Percentiles rank a stretch among this genome's conserved stretches.
Evolutionary conservation across 1,140 invertebrate species (phyloP).

Genomic region (Theocolax elegans): DNA sequence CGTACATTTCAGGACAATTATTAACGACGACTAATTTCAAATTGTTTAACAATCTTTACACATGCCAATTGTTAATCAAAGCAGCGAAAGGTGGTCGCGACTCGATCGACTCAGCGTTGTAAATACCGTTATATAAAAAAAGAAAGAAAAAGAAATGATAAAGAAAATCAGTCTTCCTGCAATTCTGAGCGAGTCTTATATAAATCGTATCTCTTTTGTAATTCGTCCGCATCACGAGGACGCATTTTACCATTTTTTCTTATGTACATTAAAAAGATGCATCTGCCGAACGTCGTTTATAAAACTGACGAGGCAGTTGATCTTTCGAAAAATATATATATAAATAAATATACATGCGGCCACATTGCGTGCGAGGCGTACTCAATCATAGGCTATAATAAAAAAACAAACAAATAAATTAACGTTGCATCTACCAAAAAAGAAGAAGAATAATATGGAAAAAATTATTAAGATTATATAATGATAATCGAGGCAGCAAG

Average conservation of each 20-base stretch:
- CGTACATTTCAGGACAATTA: too few relatives aligned
- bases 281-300: neutral
- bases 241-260: slow-evolving; percentile 21
- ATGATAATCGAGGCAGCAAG: neutral
- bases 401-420: too few relatives aligned
- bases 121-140: slow-evolving; percentile 32
- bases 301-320: neutral
- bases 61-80: too few relatives aligned
- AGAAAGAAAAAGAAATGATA: too few relatives aligned
- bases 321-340: neutral
- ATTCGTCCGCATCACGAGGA: neutral
- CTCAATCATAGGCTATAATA: slow-evolving; percentile 31
- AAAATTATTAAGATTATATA: neutral
- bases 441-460: slow-evolving; percentile 44
- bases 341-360: neutral
- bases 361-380: slow-evolving; percentile 3
- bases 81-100: neutral
- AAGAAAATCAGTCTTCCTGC: slow-evolving; percentile 35
- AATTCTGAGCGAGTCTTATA: slow-evolving; percentile 24
- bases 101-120: slow-evolving; percentile 13
- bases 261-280: neutral
- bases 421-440: slow-evolving; percentile 61
- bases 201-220: slow-evolving; percentile 10
- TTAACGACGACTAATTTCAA: too few relatives aligned
- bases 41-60: too few relatives aligned